These are phyloP conservation scores for Sarotherodon lohbergeri DNA, from an alignment of 2,113 vertebrate species.

Conservation along the genomic window DNA sequence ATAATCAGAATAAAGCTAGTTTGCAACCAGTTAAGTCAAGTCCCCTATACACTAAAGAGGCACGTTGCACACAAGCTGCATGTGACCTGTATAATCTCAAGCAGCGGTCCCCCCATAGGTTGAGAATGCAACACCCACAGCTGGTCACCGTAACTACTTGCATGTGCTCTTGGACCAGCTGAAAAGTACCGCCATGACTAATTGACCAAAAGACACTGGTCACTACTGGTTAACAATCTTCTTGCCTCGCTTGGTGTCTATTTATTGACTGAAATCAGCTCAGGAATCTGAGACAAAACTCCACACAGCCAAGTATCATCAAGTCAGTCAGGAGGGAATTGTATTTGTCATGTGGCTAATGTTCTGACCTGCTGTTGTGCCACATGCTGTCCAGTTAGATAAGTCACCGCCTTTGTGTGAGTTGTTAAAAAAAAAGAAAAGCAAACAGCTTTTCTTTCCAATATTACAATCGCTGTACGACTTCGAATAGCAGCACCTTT, in stretches of 20 bases:
- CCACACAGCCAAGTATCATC: not conserved
- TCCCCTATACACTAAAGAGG: not conserved
- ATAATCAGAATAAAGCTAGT: not conserved
- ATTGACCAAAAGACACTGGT: not conserved
- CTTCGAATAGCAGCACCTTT: not conserved
- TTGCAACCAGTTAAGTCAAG: not conserved
- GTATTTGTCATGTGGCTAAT: not conserved
- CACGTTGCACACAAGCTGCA: not conserved
- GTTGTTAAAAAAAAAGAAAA: not conserved
- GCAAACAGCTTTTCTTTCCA: slow-evolving; percentile 1
- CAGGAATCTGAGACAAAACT: not conserved
- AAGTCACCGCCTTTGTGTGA: not conserved
- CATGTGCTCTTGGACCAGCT: not conserved
- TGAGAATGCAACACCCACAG: not conserved
- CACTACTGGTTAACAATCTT: not conserved
- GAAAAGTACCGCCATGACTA: not conserved
- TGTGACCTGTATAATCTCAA: not conserved
- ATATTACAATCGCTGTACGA: not conserved
- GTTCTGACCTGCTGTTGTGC: not conserved
- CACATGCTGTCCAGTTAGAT: slow-evolving; percentile 4
- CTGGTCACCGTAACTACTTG: not conserved
- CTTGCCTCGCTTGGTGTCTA: not conserved
- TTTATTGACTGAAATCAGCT: not conserved
- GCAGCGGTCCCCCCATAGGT: not conserved
- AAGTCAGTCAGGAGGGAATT: not conserved